These are phyloP conservation scores for Euura saliciscinereae DNA, from an alignment of 1,140 invertebrate genomes.

Conservation along the genomic window DNA sequence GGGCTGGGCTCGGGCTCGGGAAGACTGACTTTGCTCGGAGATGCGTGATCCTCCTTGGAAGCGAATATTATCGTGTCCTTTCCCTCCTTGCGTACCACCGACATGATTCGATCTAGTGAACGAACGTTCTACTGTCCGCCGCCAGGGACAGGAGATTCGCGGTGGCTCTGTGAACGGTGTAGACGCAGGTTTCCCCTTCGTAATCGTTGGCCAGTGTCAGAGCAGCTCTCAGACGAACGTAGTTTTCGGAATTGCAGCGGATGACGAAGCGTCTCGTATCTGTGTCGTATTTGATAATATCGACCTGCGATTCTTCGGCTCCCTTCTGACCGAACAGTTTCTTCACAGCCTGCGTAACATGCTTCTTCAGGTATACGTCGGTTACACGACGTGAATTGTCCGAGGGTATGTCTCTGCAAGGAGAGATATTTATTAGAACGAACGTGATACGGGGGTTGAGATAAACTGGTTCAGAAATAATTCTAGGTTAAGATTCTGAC, in stretches of 20 bases:
- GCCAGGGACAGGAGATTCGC: conserved; percentile 51
- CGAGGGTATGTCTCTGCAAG: conserved; percentile 60
- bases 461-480: no score
- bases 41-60: conserved; percentile 77
- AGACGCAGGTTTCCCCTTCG: conserved; percentile 61
- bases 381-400: conserved; percentile 49
- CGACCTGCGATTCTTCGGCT: conserved; percentile 55
- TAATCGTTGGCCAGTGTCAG: conserved; percentile 63
- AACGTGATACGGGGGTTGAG: no score
- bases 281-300: conserved; percentile 65
- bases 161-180: conserved; percentile 63
- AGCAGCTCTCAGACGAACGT: conserved; percentile 63
- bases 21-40: conserved; percentile 74
- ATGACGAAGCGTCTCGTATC: conserved; percentile 59
- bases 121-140: conserved; percentile 47
- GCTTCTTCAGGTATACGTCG: conserved; percentile 61
- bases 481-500: no score
- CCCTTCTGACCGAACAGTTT: conserved; percentile 67
- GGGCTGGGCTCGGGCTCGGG: conserved; percentile 75
- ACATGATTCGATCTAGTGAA: conserved; percentile 51
- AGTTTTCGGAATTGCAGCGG: conserved; percentile 61
- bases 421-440: conserved; percentile 13
- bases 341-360: conserved; percentile 61
- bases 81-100: conserved; percentile 60
- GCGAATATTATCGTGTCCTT: conserved; percentile 88